A percentile compares a stretch with the other conserved stretches of the same genome.
Evolutionary conservation across 2,113 vertebrate genomes (phyloP).

Genomic region (Hippocampus abdominalis): DNA sequence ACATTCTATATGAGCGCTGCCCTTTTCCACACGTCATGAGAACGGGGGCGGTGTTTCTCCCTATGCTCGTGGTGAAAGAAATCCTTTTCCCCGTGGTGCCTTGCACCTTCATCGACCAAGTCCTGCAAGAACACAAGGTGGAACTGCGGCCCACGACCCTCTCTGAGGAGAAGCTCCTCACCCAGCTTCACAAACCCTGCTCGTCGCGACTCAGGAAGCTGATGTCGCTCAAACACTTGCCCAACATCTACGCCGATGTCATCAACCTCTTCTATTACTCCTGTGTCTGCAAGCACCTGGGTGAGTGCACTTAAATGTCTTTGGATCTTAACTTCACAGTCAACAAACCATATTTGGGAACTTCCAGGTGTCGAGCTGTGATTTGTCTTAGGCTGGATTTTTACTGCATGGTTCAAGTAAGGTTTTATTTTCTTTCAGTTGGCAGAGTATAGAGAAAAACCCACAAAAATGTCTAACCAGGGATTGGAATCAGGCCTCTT

Average conservation of each 20-base stretch:
- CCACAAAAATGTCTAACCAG: no score
- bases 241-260: conserved; percentile 68
- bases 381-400: neutral
- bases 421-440: no score
- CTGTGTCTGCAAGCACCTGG: conserved; percentile 79
- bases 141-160: conserved; percentile 90
- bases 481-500: no score
- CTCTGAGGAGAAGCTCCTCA: conserved; percentile 86
- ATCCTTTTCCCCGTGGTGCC: conserved; percentile 86
- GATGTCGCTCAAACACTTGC: conserved; percentile 88
- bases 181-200: conserved; percentile 82
- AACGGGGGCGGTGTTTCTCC: conserved; percentile 84
- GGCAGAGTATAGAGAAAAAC: no score
- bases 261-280: conserved; percentile 83
- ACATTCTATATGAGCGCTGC: conserved; percentile 71
- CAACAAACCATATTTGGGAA: neutral
- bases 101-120: conserved; percentile 77
- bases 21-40: conserved; percentile 90
- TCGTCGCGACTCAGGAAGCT: conserved; percentile 88
- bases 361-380: neutral
- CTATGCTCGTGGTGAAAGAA: conserved; percentile 92
- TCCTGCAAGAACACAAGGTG: conserved; percentile 88
- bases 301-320: conserved; percentile 69
- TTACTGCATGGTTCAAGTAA: no score
- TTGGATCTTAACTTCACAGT: neutral